Evolutionary conservation across 2,888 invertebrate genomes (phyloP).

Genomic region (Nemapogon koenigi): DNA sequence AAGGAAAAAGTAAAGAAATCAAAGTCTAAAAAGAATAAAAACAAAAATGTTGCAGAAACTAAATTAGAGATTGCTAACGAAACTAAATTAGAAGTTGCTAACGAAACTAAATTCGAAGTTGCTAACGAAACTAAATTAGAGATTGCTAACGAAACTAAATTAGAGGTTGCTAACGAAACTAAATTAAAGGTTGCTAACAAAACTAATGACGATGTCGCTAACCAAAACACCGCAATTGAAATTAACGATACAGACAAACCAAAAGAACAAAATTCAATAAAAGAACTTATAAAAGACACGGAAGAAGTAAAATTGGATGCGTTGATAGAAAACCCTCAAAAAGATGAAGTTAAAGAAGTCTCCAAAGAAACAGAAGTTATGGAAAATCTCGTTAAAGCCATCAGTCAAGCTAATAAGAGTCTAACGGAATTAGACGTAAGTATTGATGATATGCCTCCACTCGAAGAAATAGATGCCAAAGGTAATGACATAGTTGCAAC

Average conservation of each 20-base stretch:
- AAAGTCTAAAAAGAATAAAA: slow-evolving; percentile 34
- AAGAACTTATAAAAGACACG: neutral
- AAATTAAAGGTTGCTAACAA: slow-evolving; percentile 22
- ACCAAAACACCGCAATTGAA: neutral
- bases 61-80: slow-evolving; percentile 19
- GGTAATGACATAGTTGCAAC: neutral
- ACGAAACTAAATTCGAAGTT: slow-evolving; percentile 15
- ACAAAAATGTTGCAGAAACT: slow-evolving; percentile 29
- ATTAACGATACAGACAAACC: neutral
- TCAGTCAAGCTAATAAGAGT: slow-evolving; percentile 39
- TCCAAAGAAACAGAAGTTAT: slow-evolving; percentile 22
- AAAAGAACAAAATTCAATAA: neutral
- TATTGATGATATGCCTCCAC: slow-evolving; percentile 12
- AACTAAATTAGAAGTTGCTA: slow-evolving; percentile 20
- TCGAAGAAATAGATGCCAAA: slow-evolving; percentile 3
- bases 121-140: slow-evolving; percentile 30
- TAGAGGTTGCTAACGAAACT: slow-evolving; percentile 18
- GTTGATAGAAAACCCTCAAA: neutral
- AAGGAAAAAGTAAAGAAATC: slow-evolving; percentile 47
- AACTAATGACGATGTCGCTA: neutral
- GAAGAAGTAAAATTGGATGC: neutral
- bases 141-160: slow-evolving; percentile 22
- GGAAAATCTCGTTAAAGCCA: slow-evolving; percentile 41
- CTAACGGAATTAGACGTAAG: slow-evolving; percentile 31
- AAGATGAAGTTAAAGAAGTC: neutral